phyloP scores from a whole-genome alignment of 2,888 invertebrate genomes.

The Plebejus melissa region DNA sequence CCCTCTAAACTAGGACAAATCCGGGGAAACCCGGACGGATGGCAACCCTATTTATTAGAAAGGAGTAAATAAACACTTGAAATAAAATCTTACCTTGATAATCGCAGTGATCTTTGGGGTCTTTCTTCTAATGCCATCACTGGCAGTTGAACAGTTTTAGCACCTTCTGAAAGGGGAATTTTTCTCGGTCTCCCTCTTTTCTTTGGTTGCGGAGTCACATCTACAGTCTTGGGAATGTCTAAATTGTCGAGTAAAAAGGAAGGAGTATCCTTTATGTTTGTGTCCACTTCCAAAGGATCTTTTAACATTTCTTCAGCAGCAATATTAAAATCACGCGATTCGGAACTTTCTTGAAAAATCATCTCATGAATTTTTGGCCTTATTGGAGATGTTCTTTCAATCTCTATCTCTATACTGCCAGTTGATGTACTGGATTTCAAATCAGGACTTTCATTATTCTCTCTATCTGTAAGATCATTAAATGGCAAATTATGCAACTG shows the following conservation, averaged over 20 bases:
- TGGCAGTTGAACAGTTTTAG: slow-evolving; percentile 54
- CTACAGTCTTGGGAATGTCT: slow-evolving; percentile 49
- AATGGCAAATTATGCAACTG: slow-evolving; percentile 59
- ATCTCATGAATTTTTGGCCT: slow-evolving; percentile 60
- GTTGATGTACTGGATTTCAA: slow-evolving; percentile 61
- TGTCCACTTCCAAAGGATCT: slow-evolving; percentile 68
- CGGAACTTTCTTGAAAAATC: slow-evolving; percentile 69
- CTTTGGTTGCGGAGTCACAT: slow-evolving; percentile 65
- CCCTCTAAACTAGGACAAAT: too few species aligned
- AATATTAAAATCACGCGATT: slow-evolving; percentile 59
- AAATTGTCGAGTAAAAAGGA: slow-evolving; percentile 43
- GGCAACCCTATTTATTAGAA: too few species aligned
- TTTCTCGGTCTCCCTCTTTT: slow-evolving; percentile 73
- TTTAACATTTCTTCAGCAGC: slow-evolving; percentile 61
- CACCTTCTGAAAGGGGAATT: slow-evolving; percentile 58
- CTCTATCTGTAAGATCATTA: slow-evolving; percentile 54
- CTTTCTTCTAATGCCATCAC: slow-evolving; percentile 68
- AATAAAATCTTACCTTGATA: slow-evolving; percentile 56
- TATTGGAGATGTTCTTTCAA: slow-evolving; percentile 48
- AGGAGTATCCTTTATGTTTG: slow-evolving; percentile 42
- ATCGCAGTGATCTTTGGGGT: slow-evolving; percentile 66
- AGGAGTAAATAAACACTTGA: background rate
- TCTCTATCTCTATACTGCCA: slow-evolving; percentile 53
- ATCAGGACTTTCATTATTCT: slow-evolving; percentile 52
- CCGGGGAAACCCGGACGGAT: too few species aligned